A percentile compares a stretch with the other conserved stretches of the same genome.
These are phyloP conservation scores for Crypturellus tataupa DNA, from an alignment of 2,797 vertebrate genomes.

Conservation along the genomic window DNA sequence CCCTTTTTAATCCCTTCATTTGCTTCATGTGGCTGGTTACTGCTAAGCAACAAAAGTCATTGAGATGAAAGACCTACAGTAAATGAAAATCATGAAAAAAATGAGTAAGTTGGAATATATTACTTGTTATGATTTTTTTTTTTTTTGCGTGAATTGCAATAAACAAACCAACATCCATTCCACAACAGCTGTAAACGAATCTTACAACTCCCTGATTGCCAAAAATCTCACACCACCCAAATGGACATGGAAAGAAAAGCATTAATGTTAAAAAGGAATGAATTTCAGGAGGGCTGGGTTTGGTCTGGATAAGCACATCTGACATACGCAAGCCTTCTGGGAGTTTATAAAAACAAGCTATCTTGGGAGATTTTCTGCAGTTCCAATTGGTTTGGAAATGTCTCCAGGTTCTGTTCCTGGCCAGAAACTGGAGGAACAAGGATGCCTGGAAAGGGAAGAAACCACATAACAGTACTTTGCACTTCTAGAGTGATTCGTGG, in stretches of 20 bases:
- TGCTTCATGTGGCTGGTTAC: not conserved
- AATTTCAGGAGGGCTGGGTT: slow-evolving; percentile 62
- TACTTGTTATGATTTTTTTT: slow-evolving; percentile 55
- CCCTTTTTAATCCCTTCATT: not conserved
- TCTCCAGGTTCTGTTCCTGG: slow-evolving; percentile 42
- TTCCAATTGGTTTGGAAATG: slow-evolving; percentile 53
- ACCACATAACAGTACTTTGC: slow-evolving; percentile 16
- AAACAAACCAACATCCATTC: slow-evolving; percentile 51
- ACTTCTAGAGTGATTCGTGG: not conserved
- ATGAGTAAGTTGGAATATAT: not conserved
- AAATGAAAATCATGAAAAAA: slow-evolving; percentile 3
- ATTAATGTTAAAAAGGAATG: slow-evolving; percentile 36
- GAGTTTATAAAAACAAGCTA: slow-evolving; percentile 57
- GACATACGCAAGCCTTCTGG: slow-evolving; percentile 46
- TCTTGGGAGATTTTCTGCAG: slow-evolving; percentile 60
- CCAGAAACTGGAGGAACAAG: slow-evolving; percentile 14
- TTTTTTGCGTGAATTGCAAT: slow-evolving; percentile 11
- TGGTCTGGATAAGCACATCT: slow-evolving; percentile 63
- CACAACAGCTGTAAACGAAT: slow-evolving; percentile 61
- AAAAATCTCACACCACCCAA: slow-evolving; percentile 56
- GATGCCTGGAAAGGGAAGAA: slow-evolving; percentile 37
- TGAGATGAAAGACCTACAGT: not conserved
- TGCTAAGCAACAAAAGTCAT: not conserved
- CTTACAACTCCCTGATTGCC: not conserved
- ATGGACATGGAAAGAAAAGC: slow-evolving; percentile 51